Conservation (phyloP, 2,888 invertebrate genomes). For the Cosmopolites sordidus region DNA sequence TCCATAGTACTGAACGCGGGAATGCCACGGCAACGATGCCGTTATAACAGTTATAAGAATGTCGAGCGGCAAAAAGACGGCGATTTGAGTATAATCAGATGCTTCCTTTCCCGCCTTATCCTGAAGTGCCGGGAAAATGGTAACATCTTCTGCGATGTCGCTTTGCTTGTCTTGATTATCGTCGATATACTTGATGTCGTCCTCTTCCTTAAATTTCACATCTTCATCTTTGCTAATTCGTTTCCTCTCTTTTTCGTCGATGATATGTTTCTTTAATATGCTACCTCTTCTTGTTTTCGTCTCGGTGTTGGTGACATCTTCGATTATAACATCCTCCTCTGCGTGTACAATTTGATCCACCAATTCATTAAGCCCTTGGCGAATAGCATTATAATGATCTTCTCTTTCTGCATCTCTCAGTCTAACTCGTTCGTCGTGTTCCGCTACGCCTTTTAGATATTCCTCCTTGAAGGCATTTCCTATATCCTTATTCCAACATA, state of each 20-base stretch:
- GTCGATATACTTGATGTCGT: neutral
- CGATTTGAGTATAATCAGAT: constrained; percentile 22
- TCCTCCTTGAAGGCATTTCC: constrained; percentile 50
- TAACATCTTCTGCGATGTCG: too few species aligned
- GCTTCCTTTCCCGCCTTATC: constrained; percentile 18
- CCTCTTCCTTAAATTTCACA: neutral
- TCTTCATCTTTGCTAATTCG: neutral
- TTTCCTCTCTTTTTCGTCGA: neutral
- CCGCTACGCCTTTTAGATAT: constrained; percentile 22
- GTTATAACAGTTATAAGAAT: constrained; percentile 37
- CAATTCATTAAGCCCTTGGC: constrained; percentile 32
- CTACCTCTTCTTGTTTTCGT: neutral
- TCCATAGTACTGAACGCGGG: constrained; percentile 33
- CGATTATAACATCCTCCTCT: constrained; percentile 38
- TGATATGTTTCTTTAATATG: neutral
- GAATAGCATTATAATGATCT: constrained; percentile 28
- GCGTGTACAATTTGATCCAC: constrained; percentile 36
- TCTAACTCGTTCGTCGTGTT: constrained; percentile 31
- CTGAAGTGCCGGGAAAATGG: neutral
- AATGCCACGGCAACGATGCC: constrained; percentile 37
- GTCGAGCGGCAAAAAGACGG: constrained; percentile 39
- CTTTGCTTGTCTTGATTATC: neutral
- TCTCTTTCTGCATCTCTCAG: constrained; percentile 29
- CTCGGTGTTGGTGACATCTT: constrained; percentile 22
- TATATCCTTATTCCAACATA: constrained; percentile 50